Base-by-base conservation (phyloP, 2,113 vertebrate genomes). In the Thalassoma bifasciatum region DNA sequence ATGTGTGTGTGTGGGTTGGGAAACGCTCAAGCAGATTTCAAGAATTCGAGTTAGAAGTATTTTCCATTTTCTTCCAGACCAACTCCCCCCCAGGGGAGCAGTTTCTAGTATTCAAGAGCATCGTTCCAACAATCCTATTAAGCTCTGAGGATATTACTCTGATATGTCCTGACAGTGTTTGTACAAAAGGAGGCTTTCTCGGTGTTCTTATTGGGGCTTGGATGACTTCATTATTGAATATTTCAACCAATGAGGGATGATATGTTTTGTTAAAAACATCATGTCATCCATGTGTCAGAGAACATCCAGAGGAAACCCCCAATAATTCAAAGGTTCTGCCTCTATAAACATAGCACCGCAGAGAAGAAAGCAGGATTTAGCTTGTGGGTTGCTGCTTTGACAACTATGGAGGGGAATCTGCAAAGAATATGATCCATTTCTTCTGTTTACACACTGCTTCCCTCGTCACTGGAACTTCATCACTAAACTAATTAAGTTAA, bases 1-100 rank as follows among this genome's bases (percentile, higher is more conserved):
- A 6, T 62, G 49, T 51, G 23, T 23, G 34, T 30, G 5, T 38
- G 19, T 53, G 11, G 19, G 10, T n/a, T 8, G 19, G 7, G 44
- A 46, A 17, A 5, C 44, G 19, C 44, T 44, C 17, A 22, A 36
- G 54, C 54, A 13, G 50, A 37, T 19, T 47, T 14, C 23, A 13
- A 57, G 50, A 23, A 5, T 23, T 46, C 5, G 42, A 34, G 16
- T 10, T 44, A 5, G 34, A 19, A 59, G 47, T 3, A 50, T 68
- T 60, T 71, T 57, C 53, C 61, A 62, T 40, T 46, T 21, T 63
- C 58, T 22, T 11, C 50, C 14, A 65, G 56, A 73, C 53, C 40
- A 51, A 23, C 19, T 23, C 4, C 19, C 23, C 72, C 44, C 22
- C 36, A 12, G 0, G 8, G 34, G 53, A 50, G 53, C n/a, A 50